Percentiles rank a stretch among this genome's conserved stretches.
Conservation (phyloP, 2,797 vertebrate species). For the Cottoperca gobio region DNA sequence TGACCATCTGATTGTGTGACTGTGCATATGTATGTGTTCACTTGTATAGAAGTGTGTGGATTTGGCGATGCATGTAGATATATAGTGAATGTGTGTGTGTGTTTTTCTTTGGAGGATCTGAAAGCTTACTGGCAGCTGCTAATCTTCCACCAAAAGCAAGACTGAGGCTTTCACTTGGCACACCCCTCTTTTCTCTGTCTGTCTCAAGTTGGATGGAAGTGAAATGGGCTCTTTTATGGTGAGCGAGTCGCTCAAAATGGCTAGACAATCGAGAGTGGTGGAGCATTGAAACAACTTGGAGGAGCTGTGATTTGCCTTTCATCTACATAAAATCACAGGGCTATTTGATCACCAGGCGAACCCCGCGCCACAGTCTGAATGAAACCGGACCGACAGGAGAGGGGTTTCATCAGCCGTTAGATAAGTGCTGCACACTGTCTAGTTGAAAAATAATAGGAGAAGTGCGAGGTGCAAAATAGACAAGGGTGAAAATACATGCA, state of each 20-base stretch:
- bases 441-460: slow-evolving; percentile 26
- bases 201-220: slow-evolving; percentile 67
- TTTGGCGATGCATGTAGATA: slow-evolving; percentile 38
- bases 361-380: slow-evolving; percentile 34
- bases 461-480: slow-evolving; percentile 4
- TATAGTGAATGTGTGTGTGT: slow-evolving; percentile 18
- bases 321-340: slow-evolving; percentile 75
- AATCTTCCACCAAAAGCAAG: slow-evolving; percentile 71
- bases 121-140: slow-evolving; percentile 71
- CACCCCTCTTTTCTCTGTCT: slow-evolving; percentile 63
- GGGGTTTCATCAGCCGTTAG: slow-evolving; percentile 56
- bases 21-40: slow-evolving; percentile 9
- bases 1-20: slow-evolving; percentile 40
- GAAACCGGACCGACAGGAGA: slow-evolving; percentile 55
- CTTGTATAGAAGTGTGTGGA: slow-evolving; percentile 20
- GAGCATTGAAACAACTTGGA: slow-evolving; percentile 73
- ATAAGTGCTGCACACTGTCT: slow-evolving; percentile 56
- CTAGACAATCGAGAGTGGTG: slow-evolving; percentile 69
- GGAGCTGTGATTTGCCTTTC: slow-evolving; percentile 72
- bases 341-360: slow-evolving; percentile 69
- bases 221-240: slow-evolving; percentile 71
- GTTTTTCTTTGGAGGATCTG: slow-evolving; percentile 45
- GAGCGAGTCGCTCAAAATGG: slow-evolving; percentile 57
- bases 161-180: slow-evolving; percentile 63
- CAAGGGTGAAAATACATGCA: slow-evolving; percentile 47